Evolutionary conservation across 2,797 vertebrate genomes (phyloP).

Genomic region (Caiman crocodilus): DNA sequence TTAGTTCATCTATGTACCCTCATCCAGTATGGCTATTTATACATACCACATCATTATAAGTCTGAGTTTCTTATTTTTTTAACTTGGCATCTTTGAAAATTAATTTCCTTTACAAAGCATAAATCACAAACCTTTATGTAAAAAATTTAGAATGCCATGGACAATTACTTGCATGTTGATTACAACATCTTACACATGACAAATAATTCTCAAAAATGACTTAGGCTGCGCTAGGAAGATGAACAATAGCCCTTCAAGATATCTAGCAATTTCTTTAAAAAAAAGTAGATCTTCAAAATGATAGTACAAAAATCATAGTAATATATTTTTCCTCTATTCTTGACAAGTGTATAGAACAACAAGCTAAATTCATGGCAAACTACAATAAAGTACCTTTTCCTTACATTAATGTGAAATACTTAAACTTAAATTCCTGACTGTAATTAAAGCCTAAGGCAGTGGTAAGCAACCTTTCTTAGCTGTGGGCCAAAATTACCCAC

Average conservation of each 20-base stretch:
- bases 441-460: neutral
- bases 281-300: neutral
- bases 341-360: neutral
- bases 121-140: neutral
- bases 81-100: neutral
- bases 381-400: neutral
- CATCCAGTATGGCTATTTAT: neutral
- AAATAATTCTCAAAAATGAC: neutral
- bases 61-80: neutral
- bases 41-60: neutral
- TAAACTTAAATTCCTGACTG: neutral
- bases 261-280: neutral
- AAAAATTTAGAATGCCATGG: neutral
- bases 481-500: too few relatives aligned
- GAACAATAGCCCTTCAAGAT: neutral
- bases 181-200: neutral
- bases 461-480: too few relatives aligned
- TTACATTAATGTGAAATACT: neutral
- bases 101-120: neutral
- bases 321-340: neutral
- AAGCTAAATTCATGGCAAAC: neutral
- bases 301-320: neutral
- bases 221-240: neutral
- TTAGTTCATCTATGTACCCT: neutral
- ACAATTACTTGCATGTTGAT: neutral